These are phyloP conservation scores for Choloepus didactylus DNA, from an alignment of 2,797 vertebrate genomes.

Conservation along the genomic window DNA sequence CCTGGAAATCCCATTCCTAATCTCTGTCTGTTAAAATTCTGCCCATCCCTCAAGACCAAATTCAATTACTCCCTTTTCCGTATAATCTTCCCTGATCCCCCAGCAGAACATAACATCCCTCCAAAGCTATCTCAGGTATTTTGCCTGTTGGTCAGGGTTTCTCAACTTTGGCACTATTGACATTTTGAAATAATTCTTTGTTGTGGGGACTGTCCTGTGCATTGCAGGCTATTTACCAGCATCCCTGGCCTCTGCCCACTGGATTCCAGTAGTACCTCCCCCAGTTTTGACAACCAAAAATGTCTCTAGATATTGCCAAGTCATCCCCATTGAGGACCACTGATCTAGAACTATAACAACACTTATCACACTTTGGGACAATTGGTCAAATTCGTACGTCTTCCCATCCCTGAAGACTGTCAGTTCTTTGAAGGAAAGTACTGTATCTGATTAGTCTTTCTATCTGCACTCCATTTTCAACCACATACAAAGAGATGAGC, in stretches of 20 bases:
- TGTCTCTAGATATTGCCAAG: not conserved
- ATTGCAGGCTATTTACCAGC: not conserved
- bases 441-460: not conserved
- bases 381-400: not conserved
- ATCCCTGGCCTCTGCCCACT: not conserved
- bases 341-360: not conserved
- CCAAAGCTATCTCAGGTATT: not conserved
- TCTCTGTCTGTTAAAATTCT: not conserved
- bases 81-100: not conserved
- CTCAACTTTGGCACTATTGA: no score
- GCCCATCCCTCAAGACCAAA: not conserved
- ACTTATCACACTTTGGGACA: not conserved
- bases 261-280: not conserved
- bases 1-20: not conserved
- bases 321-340: not conserved
- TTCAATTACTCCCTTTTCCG: not conserved
- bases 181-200: no score
- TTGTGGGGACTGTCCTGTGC: not conserved
- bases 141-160: no score
- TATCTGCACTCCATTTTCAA: not conserved
- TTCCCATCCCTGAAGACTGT: not conserved
- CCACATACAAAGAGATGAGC: not conserved
- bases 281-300: not conserved
- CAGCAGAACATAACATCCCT: not conserved
- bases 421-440: not conserved